A percentile compares a stretch with the other conserved stretches of the same genome.
Conservation (phyloP, 2,113 vertebrate species). For the Ammodytes marinus region DNA sequence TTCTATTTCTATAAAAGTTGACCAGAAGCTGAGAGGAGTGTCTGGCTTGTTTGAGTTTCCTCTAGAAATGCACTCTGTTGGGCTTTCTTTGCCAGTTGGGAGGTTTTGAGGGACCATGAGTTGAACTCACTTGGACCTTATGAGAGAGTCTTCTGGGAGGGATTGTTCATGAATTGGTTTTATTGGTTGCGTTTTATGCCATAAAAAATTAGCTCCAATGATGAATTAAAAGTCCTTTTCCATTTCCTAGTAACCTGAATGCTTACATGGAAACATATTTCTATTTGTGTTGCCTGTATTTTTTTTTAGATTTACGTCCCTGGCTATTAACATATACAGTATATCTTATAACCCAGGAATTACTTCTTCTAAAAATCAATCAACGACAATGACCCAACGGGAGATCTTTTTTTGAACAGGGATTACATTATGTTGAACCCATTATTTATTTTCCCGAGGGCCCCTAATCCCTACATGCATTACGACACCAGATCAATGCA, state of each 20-base stretch:
- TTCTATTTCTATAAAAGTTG: no score
- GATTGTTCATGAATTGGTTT: background rate
- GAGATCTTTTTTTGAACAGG: slow-evolving; percentile 28
- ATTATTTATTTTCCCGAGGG: slow-evolving; percentile 45
- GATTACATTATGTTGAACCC: slow-evolving; percentile 46
- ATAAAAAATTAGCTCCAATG: background rate
- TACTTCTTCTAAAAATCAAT: background rate
- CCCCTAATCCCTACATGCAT: slow-evolving; percentile 58
- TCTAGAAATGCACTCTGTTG: no score
- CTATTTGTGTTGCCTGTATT: slow-evolving; percentile 18
- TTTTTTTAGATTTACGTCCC: slow-evolving; percentile 14
- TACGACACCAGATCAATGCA: slow-evolving; percentile 54
- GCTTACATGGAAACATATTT: background rate
- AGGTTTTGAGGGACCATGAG: background rate
- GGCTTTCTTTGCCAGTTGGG: no score
- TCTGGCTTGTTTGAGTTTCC: no score
- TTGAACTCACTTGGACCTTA: background rate
- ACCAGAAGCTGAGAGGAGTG: no score
- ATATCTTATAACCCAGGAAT: background rate
- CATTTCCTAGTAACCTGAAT: background rate
- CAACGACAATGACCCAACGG: slow-evolving; percentile 7
- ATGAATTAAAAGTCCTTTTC: background rate
- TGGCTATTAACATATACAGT: background rate
- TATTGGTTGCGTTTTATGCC: background rate
- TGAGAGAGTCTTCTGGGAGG: background rate